A percentile compares a stretch with the other conserved stretches of the same genome.
Conservation (phyloP, 2,797 vertebrate genomes). For the Otolemur crassicaudatus region DNA sequence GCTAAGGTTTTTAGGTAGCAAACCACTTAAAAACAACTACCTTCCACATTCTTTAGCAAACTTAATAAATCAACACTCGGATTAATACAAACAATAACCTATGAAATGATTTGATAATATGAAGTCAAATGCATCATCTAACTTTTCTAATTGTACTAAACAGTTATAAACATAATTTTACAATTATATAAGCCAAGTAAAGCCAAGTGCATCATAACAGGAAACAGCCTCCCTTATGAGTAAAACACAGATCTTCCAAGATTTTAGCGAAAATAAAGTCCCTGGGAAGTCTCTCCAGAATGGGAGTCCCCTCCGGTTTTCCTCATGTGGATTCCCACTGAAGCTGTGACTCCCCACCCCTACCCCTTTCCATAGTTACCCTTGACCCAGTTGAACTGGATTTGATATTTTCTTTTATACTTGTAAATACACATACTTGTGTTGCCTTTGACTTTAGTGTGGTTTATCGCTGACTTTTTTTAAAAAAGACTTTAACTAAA, state of each 20-base stretch:
- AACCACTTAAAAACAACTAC: neutral
- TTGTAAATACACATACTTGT: neutral
- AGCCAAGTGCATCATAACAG: neutral
- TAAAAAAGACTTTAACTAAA: constrained; percentile 44
- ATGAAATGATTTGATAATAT: neutral
- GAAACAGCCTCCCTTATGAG: neutral
- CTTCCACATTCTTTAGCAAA: neutral
- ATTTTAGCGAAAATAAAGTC: constrained; percentile 51
- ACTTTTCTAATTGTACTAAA: constrained; percentile 36
- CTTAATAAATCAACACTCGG: neutral
- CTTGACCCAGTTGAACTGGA: constrained; percentile 28
- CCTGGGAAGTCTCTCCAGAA: neutral
- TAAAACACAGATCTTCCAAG: constrained; percentile 61
- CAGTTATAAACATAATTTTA: constrained; percentile 51
- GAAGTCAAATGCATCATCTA: neutral
- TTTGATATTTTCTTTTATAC: constrained; percentile 49
- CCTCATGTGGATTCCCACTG: neutral
- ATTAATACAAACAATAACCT: constrained; percentile 36
- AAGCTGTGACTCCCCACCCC: neutral
- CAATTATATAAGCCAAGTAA: neutral
- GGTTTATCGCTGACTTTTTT: constrained; percentile 46
- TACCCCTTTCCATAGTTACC: neutral
- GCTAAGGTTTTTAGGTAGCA: constrained; percentile 32
- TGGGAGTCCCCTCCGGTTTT: neutral
- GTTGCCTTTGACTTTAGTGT: constrained; percentile 35